Base-by-base conservation (phyloP, 2,888 invertebrate species). In the Nasonia oneida region DNA sequence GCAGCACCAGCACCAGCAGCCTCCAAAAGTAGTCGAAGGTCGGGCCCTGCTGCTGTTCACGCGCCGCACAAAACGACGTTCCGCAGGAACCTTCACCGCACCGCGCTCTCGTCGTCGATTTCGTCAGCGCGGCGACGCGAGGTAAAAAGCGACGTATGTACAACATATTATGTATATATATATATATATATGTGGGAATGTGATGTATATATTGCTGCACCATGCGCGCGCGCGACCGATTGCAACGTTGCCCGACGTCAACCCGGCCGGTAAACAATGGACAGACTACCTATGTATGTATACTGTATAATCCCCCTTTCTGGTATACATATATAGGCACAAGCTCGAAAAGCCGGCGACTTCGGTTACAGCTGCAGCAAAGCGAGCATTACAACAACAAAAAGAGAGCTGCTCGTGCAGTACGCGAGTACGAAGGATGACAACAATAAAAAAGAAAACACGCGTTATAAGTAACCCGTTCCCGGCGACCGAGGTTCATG, bases 171-270 rank as follows among this genome's bases (percentile, higher is more conserved):
- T 12, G 12, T 2, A 47, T 47, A 10, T 12, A 12, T 47, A 47
- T 23, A 23, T 23, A 23, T 23, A 23, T 23, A 23, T 23, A 23
- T 23, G 23, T 47, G 42, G 2, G 42, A 47, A 47, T 42, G 42
- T 0, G 42, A 10, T 47, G 10, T 47, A 10, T 12, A 10, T 47
- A 47, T 47, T 47, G 12, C 42, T 10, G 12, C 42, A 12, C 39
- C 39, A 42, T 42, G 39, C 39, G 39, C 39, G 39, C 39, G 29
- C 29, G 29, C 29, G 8, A 42, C 42, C 42, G 12, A 47, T 47
- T 53, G 50, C 74, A 74, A 74, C 74, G 74, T 74, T 74, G 74
- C 50, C 4, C 74, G 50, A 74, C 74, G 74, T 74, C 33, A 53
- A 18, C 15, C 53, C 53, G 53, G 53, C 53, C 53, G 53, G 53